phyloP scores from a whole-genome alignment of 2,113 vertebrate genomes.

The Pseudorectes ferrugineus region DNA sequence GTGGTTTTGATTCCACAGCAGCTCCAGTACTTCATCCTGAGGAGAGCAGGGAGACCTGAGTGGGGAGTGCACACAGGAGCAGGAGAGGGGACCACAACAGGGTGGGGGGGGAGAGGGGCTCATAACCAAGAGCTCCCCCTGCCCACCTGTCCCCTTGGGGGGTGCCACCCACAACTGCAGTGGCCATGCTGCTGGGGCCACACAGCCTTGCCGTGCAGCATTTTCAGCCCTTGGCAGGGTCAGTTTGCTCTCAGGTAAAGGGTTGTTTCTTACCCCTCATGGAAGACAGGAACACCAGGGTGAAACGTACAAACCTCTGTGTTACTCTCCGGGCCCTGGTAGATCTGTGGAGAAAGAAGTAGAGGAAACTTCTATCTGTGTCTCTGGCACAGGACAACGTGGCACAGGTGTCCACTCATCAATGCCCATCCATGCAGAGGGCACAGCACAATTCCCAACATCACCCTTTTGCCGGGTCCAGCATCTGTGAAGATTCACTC shows the following conservation, averaged over 20 bases:
- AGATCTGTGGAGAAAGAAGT: constrained; percentile 72
- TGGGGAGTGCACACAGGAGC: rapidly evolving
- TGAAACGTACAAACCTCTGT: constrained; percentile 83
- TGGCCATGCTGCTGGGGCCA: background rate
- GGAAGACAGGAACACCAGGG: constrained; percentile 88
- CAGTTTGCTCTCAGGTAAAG: background rate
- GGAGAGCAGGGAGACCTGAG: background rate
- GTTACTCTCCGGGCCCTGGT: constrained; percentile 78
- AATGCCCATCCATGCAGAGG: background rate
- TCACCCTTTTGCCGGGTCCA: background rate
- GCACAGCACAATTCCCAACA: background rate
- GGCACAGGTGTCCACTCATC: background rate
- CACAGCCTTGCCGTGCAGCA: rapidly evolving
- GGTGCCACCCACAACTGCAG: background rate
- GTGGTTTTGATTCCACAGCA: constrained; percentile 89
- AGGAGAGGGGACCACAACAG: background rate
- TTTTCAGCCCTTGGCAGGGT: background rate
- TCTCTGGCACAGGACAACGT: rapidly evolving
- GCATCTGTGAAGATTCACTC: background rate
- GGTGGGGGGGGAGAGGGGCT: background rate
- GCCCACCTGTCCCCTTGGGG: background rate
- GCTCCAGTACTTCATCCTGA: constrained; percentile 96
- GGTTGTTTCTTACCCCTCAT: constrained; percentile 86
- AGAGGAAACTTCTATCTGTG: background rate
- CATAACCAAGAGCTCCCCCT: background rate